Conservation (phyloP, 2,797 vertebrate species). For the Microchirus variegatus region DNA sequence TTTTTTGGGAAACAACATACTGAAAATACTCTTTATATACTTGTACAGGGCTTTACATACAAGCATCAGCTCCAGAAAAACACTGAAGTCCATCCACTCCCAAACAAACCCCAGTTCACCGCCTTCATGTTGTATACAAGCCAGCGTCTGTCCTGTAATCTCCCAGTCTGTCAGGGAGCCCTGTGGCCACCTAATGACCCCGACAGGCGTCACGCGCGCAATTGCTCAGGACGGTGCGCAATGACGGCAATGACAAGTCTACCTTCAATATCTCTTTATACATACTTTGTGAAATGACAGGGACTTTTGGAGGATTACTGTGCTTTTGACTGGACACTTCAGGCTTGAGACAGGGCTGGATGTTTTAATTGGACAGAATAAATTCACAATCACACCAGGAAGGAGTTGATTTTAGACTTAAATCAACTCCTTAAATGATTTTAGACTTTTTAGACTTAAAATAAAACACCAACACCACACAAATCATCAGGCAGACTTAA, state of each 20-base stretch:
- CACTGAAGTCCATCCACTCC: conserved; percentile 63
- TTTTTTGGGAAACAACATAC: conserved; percentile 22
- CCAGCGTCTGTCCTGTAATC: conserved; percentile 75
- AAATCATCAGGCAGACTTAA: background rate
- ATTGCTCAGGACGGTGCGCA: conserved; percentile 70
- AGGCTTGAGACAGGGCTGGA: background rate
- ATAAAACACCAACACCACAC: background rate
- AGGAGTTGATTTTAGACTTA: background rate
- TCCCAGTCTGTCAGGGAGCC: conserved; percentile 72
- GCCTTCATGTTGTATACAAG: conserved; percentile 76
- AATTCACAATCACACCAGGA: background rate
- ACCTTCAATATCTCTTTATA: conserved; percentile 71
- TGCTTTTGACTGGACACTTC: conserved; percentile 33
- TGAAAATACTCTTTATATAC: conserved; percentile 51
- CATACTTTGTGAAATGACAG: conserved; percentile 68
- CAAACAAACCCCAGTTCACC: conserved; percentile 73
- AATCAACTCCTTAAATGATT: too few species aligned
- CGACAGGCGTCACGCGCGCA: conserved; percentile 73
- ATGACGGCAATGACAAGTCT: conserved; percentile 70
- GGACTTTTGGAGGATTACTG: conserved; percentile 34
- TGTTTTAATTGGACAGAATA: background rate
- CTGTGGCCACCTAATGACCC: conserved; percentile 78
- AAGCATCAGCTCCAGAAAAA: conserved; percentile 65
- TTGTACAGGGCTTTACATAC: conserved; percentile 44
- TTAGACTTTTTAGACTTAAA: too few species aligned